Base-by-base conservation (phyloP, 2,113 vertebrate genomes). In the Chloebia gouldiae region DNA sequence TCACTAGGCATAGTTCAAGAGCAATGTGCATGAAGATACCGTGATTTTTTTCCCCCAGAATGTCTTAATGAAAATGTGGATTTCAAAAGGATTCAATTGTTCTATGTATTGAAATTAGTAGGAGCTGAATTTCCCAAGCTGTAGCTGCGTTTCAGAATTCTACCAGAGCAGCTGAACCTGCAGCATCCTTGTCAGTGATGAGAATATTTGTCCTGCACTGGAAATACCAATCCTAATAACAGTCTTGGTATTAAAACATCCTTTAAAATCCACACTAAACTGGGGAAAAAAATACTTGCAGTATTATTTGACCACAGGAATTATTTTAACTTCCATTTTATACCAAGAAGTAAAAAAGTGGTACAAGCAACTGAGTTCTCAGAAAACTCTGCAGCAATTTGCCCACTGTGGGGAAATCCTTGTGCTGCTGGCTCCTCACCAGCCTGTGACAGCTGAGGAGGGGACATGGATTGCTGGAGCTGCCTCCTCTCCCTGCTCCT, bases 11-110 rank as follows among this genome's bases (percentile, higher is more conserved):
- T 16, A 20, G 7, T 71, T 76, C 27, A 63, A 64, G 22, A 90
- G 25, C 37, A 90, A 53, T 19, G 18, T 4, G 64, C 17, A 20
- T 35, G 31, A 64, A 56, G 20, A n/a, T 21, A 39, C 19, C 9
- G 11, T 4, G 5, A 15, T 16, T n/a, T n/a, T 47, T 35, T 20
- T 13, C 2, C 6, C 5, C 6, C 5, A 17, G 7, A 47, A 66
- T n/a, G 6, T 50, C 21, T 54, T 57, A 57, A 54, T 22, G 50
- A 39, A 93, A 83, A 85, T 45, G 19, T 57, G 22, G 33, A 51
- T 81, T 90, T 88, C 37, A 42, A 42, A 86, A 66, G 59, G 31
- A 66, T 82, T 73, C 21, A 51, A 2, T 60, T 87, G 5, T 22
- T 75, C 6, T 2, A 1, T 23, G 17, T 31, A 49, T 42, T 16